A percentile compares a stretch with the other conserved stretches of the same genome.
phyloP scores from a whole-genome alignment of 92 coral and sea anemone species.

The Metridium senile region DNA sequence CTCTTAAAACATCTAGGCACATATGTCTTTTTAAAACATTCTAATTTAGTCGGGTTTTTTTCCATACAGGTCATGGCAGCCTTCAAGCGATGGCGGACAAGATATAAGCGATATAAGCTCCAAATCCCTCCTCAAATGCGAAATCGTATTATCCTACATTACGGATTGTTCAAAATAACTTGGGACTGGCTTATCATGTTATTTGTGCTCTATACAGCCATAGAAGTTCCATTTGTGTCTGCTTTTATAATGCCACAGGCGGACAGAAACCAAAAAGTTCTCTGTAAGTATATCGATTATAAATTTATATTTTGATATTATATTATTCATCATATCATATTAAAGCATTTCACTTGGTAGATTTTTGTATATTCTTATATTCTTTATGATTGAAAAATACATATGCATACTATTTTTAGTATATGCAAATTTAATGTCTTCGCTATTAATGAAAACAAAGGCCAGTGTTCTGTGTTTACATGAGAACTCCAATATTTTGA shows the following conservation, averaged over 20 bases:
- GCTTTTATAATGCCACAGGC: constrained; percentile 74
- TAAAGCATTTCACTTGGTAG: too few relatives aligned
- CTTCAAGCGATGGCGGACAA: constrained; percentile 92
- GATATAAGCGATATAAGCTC: constrained; percentile 83
- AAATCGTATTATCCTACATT: constrained; percentile 91
- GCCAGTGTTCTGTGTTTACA: too few relatives aligned
- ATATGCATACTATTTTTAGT: too few relatives aligned
- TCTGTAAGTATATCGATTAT: constrained; percentile 14
- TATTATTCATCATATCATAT: too few relatives aligned
- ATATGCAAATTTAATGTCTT: too few relatives aligned
- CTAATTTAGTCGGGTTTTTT: background rate
- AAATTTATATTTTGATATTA: background rate
- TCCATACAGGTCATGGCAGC: constrained; percentile 89
- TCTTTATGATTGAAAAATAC: too few relatives aligned
- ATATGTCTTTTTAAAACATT: background rate
- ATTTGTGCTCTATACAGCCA: constrained; percentile 92
- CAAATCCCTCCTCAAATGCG: constrained; percentile 92
- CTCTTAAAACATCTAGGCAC: too few relatives aligned
- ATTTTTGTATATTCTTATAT: too few relatives aligned
- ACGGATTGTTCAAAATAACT: constrained; percentile 88
- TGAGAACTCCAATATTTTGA: too few relatives aligned
- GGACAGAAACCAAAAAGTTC: constrained; percentile 25
- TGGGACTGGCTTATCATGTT: constrained; percentile 97
- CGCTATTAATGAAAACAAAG: too few relatives aligned
- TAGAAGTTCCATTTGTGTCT: constrained; percentile 93